Conservation (phyloP, 2,113 vertebrate species). For the Notiomystis cincta region DNA sequence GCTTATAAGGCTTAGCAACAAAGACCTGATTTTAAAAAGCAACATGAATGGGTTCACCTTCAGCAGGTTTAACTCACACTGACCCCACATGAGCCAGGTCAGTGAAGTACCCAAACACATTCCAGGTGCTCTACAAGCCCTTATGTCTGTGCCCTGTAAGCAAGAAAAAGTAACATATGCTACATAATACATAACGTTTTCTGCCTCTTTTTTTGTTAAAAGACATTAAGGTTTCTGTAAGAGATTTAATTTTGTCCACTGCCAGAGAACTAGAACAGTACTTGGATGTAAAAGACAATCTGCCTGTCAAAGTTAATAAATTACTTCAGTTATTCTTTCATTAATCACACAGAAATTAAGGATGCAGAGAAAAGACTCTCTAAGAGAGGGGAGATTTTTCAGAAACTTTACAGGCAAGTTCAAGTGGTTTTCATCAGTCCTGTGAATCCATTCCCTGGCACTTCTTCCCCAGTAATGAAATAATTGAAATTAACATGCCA, state of each 20-base stretch:
- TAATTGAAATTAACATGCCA: background rate
- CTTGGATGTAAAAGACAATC: background rate
- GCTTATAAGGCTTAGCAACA: background rate
- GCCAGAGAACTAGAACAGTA: background rate
- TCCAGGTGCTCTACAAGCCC: background rate
- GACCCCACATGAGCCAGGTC: background rate
- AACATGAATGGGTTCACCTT: background rate
- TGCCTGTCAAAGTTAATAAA: conserved; percentile 9
- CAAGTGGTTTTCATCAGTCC: conserved; percentile 22
- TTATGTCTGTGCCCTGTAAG: background rate
- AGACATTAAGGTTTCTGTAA: background rate
- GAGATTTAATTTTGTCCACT: background rate
- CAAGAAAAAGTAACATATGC: background rate
- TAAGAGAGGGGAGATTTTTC: background rate
- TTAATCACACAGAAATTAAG: conserved; percentile 39
- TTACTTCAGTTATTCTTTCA: background rate
- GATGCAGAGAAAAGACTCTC: background rate
- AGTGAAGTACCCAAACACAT: background rate
- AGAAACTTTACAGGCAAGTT: background rate
- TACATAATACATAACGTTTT: background rate
- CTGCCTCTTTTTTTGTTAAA: background rate
- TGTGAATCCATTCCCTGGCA: background rate
- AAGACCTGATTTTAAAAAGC: background rate
- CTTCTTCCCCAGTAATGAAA: background rate
- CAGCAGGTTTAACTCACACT: background rate